phyloP scores from a whole-genome alignment of 2,797 vertebrate species.

The Siniperca obscura region DNA sequence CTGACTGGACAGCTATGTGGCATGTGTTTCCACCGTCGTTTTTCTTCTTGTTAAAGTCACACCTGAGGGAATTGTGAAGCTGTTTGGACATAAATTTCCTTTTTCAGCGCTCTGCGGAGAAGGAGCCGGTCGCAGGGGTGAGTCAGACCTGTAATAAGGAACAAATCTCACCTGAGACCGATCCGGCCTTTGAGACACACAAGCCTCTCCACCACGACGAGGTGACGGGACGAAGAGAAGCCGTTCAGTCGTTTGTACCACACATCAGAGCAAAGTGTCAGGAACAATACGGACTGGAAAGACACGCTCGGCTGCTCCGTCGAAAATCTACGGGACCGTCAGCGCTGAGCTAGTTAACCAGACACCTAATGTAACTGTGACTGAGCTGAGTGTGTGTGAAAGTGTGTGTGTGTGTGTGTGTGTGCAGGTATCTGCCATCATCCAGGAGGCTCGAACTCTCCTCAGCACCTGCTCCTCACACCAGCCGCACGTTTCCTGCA shows the following conservation, averaged over 20 bases:
- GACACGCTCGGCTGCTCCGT: not conserved
- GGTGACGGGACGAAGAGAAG: not conserved
- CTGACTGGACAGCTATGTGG: too few species aligned
- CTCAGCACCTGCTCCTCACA: slow-evolving; percentile 12
- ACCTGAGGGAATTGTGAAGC: too few species aligned
- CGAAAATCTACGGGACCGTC: not conserved
- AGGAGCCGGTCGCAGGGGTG: too few species aligned
- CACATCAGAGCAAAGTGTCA: not conserved
- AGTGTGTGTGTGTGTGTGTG: too few species aligned
- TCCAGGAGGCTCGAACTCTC: not conserved
- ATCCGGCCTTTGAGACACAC: not conserved
- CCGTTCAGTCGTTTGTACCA: not conserved
- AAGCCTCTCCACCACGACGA: too few species aligned
- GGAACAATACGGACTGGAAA: not conserved
- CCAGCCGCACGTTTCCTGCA: not conserved
- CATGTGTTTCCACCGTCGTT: too few species aligned
- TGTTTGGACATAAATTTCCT: too few species aligned
- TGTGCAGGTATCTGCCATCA: not conserved
- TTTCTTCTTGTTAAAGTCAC: too few species aligned
- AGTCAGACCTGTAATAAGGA: too few species aligned
- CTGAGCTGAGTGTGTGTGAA: too few species aligned
- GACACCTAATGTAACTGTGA: not conserved
- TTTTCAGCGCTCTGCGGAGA: too few species aligned
- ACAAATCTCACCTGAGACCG: not conserved
- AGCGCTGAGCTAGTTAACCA: not conserved